phyloP scores from a whole-genome alignment of 2,113 vertebrate species.

The Cygnus buccinator region DNA sequence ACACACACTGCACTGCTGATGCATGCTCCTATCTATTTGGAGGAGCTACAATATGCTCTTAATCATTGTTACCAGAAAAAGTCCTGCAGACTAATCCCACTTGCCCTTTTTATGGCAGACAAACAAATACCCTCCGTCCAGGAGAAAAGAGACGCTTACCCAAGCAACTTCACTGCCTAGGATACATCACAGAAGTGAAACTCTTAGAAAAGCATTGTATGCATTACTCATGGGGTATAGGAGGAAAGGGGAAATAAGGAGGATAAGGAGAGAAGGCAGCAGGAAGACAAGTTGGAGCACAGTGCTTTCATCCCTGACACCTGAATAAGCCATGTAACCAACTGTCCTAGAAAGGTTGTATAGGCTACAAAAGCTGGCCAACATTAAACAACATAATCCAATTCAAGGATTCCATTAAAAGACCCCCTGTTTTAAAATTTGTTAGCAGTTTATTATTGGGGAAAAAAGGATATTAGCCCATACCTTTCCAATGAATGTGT shows the following conservation, averaged over 20 bases:
- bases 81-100: neutral
- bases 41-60: neutral
- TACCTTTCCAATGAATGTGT: slow-evolving; percentile 91
- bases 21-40: fast-evolving
- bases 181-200: neutral
- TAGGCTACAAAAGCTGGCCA: neutral
- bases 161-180: neutral
- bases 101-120: fast-evolving
- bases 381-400: neutral
- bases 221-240: neutral
- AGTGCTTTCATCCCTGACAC: neutral
- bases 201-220: neutral
- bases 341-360: neutral
- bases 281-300: neutral
- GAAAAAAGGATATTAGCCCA: neutral
- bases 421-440: neutral
- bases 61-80: neutral
- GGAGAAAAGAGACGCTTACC: neutral
- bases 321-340: neutral
- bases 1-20: neutral
- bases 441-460: neutral
- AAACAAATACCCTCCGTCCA: neutral
- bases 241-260: neutral
- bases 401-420: neutral
- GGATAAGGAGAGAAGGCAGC: neutral